These are phyloP conservation scores for Pantherophis vulpinus DNA, from an alignment of 2,797 vertebrate species.

Conservation along the genomic window DNA sequence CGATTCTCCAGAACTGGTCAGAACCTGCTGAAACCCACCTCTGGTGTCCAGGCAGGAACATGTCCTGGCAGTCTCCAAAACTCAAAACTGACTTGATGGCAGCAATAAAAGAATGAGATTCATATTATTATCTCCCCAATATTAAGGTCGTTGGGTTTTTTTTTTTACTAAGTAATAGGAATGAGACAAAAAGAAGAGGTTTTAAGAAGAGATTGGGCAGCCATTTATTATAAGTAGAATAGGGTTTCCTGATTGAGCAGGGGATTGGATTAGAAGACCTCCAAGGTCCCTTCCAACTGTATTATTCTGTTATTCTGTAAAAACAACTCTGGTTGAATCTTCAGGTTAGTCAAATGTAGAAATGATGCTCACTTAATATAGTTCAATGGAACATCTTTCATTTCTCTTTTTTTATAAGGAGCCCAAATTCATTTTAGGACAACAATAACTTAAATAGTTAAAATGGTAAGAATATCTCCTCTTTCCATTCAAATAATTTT, in stretches of 20 bases:
- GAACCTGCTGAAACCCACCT: too few species aligned
- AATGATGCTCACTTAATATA: background rate
- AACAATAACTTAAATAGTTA: constrained; percentile 20
- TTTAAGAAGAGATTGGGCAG: background rate
- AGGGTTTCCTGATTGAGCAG: background rate
- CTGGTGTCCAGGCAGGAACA: background rate
- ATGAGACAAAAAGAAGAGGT: background rate
- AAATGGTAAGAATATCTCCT: constrained; percentile 2
- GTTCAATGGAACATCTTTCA: background rate
- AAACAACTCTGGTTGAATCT: background rate
- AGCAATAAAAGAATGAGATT: background rate
- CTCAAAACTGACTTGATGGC: background rate
- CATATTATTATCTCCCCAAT: background rate
- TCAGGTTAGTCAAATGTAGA: background rate
- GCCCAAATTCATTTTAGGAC: background rate
- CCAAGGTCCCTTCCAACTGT: background rate
- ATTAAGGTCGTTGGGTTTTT: background rate
- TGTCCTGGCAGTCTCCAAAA: background rate
- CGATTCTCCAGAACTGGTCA: too few species aligned
- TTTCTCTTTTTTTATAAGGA: constrained; percentile 14
- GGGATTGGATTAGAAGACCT: background rate
- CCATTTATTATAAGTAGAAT: background rate
- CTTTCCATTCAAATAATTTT: constrained; percentile 23
- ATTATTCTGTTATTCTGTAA: background rate
- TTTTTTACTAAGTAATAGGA: background rate